phyloP scores from a whole-genome alignment of 2,113 vertebrate species.

The Sturnus vulgaris region DNA sequence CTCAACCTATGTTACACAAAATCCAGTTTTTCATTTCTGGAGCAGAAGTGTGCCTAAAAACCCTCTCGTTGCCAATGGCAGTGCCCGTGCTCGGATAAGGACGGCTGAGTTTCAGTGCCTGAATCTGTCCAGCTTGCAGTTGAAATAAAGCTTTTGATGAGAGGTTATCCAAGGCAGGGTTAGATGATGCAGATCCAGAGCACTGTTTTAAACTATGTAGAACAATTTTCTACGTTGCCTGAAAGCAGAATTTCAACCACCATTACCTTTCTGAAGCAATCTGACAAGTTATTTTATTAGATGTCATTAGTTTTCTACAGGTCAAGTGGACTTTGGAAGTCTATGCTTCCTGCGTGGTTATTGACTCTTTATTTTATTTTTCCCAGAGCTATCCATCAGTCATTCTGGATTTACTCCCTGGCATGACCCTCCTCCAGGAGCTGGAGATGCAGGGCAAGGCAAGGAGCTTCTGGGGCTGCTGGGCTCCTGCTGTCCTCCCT shows the following conservation, averaged over 20 bases:
- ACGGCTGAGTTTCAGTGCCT: neutral
- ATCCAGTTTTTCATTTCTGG: neutral
- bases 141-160: neutral
- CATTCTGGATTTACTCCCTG: neutral
- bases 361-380: neutral
- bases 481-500: neutral
- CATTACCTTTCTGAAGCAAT: neutral
- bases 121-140: neutral
- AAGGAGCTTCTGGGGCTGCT: neutral
- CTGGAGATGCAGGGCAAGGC: neutral
- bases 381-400: neutral
- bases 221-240: neutral
- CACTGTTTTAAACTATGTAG: neutral
- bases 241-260: neutral
- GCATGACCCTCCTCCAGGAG: no score
- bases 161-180: neutral
- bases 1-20: neutral
- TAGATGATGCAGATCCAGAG: neutral
- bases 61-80: neutral
- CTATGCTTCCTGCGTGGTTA: neutral
- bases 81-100: neutral
- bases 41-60: neutral
- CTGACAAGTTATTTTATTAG: neutral
- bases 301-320: neutral
- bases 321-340: neutral